Percentiles rank a stretch among this genome's conserved stretches.
Evolutionary conservation across 2,113 vertebrate species (phyloP).

Genomic region (Nicator chloris): DNA sequence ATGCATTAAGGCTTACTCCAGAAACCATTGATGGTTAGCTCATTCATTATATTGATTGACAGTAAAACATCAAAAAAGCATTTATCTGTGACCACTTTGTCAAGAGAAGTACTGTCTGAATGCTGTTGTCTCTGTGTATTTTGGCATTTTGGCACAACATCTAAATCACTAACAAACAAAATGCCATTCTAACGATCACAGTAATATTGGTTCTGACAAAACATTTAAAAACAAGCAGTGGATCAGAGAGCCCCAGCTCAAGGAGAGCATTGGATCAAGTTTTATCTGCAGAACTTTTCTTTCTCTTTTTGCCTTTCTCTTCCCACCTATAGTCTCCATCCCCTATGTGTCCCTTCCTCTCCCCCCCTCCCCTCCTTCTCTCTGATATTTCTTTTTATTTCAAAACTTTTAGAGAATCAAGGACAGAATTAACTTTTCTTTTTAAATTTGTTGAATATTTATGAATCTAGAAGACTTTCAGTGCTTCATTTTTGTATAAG

Average conservation of each 20-base stretch:
- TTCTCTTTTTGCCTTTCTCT: not conserved
- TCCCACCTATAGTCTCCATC: too few species aligned
- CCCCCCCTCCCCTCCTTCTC: rapidly evolving
- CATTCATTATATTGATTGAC: constrained; percentile 38
- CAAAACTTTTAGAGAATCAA: not conserved
- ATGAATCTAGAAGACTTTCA: not conserved
- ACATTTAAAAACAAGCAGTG: not conserved
- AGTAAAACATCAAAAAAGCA: constrained; percentile 13
- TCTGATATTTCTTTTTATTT: not conserved
- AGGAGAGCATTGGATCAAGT: not conserved
- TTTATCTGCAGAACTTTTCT: not conserved
- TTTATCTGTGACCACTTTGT: not conserved
- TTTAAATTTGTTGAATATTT: not conserved
- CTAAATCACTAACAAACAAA: constrained; percentile 24
- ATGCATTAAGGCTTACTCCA: not conserved
- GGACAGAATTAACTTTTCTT: not conserved
- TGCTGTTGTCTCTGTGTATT: not conserved
- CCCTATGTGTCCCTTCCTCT: too few species aligned
- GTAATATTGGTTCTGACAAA: not conserved
- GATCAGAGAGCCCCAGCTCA: not conserved
- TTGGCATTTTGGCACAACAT: not conserved
- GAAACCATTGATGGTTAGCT: not conserved
- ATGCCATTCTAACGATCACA: not conserved
- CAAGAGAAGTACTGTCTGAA: not conserved
- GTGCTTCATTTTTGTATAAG: not conserved